Evolutionary conservation across 2,797 vertebrate genomes (phyloP).

Genomic region (Urophycis tenuis): DNA sequence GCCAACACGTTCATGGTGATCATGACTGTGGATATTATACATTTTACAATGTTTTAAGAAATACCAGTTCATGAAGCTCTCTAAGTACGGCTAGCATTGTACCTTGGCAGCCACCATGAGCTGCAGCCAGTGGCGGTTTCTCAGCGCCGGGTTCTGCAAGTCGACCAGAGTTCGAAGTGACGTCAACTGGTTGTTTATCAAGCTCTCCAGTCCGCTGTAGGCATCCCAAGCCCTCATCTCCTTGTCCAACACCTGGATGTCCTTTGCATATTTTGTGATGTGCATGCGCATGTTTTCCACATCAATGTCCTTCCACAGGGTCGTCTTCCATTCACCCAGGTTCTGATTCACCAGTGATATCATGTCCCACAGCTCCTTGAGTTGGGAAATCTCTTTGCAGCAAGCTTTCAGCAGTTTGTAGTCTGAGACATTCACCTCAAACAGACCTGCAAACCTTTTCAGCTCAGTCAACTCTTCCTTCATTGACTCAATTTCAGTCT

Average conservation of each 20-base stretch:
- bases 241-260: slow-evolving; percentile 87
- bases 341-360: slow-evolving; percentile 75
- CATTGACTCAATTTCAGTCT: slow-evolving; percentile 32
- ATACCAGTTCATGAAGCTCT: slow-evolving; percentile 70
- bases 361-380: slow-evolving; percentile 94
- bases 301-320: slow-evolving; percentile 76
- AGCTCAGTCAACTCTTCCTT: slow-evolving; percentile 51
- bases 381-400: slow-evolving; percentile 71
- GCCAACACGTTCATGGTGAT: slow-evolving; percentile 56
- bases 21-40: slow-evolving; percentile 72
- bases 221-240: slow-evolving; percentile 83
- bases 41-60: slow-evolving; percentile 29
- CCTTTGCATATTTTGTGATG: slow-evolving; percentile 69
- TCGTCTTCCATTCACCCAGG: slow-evolving; percentile 79
- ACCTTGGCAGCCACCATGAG: slow-evolving; percentile 82
- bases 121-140: slow-evolving; percentile 86
- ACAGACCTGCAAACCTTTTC: slow-evolving; percentile 80
- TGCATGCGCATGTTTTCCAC: slow-evolving; percentile 76
- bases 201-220: slow-evolving; percentile 79
- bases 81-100: slow-evolving; percentile 29
- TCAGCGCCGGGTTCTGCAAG: slow-evolving; percentile 88
- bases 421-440: slow-evolving; percentile 85
- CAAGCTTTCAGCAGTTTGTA: slow-evolving; percentile 80
- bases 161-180: slow-evolving; percentile 86
- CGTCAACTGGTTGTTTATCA: slow-evolving; percentile 79